These are phyloP conservation scores for Macquaria australasica DNA, from an alignment of 2,113 vertebrate genomes.

Conservation along the genomic window DNA sequence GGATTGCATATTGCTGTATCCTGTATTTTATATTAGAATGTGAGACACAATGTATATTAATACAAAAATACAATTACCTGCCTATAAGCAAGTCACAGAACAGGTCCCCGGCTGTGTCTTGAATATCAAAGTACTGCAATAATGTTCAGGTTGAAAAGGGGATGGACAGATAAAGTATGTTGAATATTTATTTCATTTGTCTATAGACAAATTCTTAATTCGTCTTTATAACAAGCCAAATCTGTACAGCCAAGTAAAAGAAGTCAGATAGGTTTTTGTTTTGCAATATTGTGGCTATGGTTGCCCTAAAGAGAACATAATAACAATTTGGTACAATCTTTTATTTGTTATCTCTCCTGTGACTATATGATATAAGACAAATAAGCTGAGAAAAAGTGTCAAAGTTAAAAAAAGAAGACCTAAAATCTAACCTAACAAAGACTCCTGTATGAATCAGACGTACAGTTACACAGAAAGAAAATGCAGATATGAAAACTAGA, in stretches of 20 bases:
- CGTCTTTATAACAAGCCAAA: not conserved
- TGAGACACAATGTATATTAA: not conserved
- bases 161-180: not conserved
- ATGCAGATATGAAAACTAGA: slow-evolving; percentile 22
- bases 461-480: not conserved
- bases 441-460: not conserved
- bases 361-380: not conserved
- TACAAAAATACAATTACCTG: not conserved
- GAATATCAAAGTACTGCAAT: not conserved
- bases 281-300: not conserved
- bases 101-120: not conserved
- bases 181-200: not conserved
- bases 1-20: not conserved
- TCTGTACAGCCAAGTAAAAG: not conserved
- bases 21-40: not conserved
- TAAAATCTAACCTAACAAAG: not conserved
- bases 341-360: not conserved
- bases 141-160: not conserved
- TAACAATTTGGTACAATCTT: not conserved
- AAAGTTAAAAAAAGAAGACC: not conserved
- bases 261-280: not conserved
- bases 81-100: not conserved
- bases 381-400: not conserved
- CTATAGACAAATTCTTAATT: not conserved
- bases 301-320: not conserved